phyloP scores from a whole-genome alignment of 1,140 invertebrate genomes.

The Magallana gigas region DNA sequence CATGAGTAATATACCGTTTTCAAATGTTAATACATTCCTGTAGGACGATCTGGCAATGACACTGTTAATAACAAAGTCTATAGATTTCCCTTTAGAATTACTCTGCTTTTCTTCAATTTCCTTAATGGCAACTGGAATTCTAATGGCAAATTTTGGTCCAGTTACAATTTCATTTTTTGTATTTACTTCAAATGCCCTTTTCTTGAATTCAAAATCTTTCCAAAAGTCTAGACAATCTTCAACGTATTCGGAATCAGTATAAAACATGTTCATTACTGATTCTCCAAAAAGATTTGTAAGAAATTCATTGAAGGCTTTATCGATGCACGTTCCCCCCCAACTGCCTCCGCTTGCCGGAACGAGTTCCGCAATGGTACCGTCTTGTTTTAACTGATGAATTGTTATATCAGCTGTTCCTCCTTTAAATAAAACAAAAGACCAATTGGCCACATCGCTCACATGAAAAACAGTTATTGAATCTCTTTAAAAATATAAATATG shows the following conservation, averaged over 20 bases:
- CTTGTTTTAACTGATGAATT: slow-evolving; percentile 40
- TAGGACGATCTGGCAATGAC: not conserved
- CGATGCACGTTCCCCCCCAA: slow-evolving; percentile 60
- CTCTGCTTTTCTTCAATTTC: slow-evolving; percentile 28
- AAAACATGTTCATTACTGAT: slow-evolving; percentile 37
- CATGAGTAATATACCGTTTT: slow-evolving; percentile 47
- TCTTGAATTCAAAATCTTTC: slow-evolving; percentile 51
- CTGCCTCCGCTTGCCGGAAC: slow-evolving; percentile 49
- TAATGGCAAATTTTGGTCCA: not conserved
- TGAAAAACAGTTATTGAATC: no score
- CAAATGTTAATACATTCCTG: slow-evolving; percentile 32
- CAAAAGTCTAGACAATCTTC: slow-evolving; percentile 50
- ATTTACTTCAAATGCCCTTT: slow-evolving; percentile 26
- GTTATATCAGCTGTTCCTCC: slow-evolving; percentile 62
- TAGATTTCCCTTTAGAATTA: not conserved
- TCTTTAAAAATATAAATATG: no score
- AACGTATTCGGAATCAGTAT: slow-evolving; percentile 31
- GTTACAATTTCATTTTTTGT: not conserved
- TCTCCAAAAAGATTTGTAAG: slow-evolving; percentile 47
- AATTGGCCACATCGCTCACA: no score
- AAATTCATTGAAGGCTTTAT: slow-evolving; percentile 47
- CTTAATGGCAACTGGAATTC: slow-evolving; percentile 40
- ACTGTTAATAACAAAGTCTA: not conserved
- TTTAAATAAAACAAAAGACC: not conserved
- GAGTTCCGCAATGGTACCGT: slow-evolving; percentile 50